Evolutionary conservation across 1,140 invertebrate genomes (phyloP).

Genomic region (Micrasema minimum): DNA sequence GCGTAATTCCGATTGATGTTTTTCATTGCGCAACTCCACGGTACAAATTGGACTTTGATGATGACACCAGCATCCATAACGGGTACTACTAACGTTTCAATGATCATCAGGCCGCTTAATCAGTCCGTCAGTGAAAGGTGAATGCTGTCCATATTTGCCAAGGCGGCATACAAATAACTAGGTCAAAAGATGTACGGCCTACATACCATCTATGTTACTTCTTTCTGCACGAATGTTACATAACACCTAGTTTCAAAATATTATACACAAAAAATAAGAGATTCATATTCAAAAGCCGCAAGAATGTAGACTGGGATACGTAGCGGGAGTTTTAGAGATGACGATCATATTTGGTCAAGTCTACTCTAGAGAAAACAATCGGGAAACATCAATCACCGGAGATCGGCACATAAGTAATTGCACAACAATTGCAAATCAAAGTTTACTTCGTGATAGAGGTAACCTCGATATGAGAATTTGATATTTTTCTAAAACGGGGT

Average conservation of each 20-base stretch:
- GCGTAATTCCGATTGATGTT: slow-evolving; percentile 30
- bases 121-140: slow-evolving; percentile 32
- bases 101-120: slow-evolving; percentile 18
- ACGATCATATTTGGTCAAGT: not conserved
- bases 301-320: not conserved
- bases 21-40: slow-evolving; percentile 22
- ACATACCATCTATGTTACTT: slow-evolving; percentile 16
- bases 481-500: slow-evolving; percentile 17
- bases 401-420: slow-evolving; percentile 1
- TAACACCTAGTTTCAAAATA: not conserved
- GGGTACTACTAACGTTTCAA: slow-evolving; percentile 11
- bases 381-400: slow-evolving; percentile 19
- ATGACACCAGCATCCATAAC: slow-evolving; percentile 28
- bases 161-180: slow-evolving; percentile 31
- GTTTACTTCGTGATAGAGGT: slow-evolving; percentile 12
- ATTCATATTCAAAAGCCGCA: not conserved
- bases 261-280: not conserved
- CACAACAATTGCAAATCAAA: slow-evolving; percentile 14
- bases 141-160: slow-evolving; percentile 30
- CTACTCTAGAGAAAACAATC: slow-evolving; percentile 15
- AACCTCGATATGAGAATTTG: slow-evolving; percentile 9
- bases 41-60: slow-evolving; percentile 22
- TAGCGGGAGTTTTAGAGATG: not conserved
- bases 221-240: slow-evolving; percentile 16
- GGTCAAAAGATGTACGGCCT: slow-evolving; percentile 28